phyloP scores from a whole-genome alignment of 37 sponge, comb jelly and placozoan species.

The Mnemiopsis leidyi region DNA sequence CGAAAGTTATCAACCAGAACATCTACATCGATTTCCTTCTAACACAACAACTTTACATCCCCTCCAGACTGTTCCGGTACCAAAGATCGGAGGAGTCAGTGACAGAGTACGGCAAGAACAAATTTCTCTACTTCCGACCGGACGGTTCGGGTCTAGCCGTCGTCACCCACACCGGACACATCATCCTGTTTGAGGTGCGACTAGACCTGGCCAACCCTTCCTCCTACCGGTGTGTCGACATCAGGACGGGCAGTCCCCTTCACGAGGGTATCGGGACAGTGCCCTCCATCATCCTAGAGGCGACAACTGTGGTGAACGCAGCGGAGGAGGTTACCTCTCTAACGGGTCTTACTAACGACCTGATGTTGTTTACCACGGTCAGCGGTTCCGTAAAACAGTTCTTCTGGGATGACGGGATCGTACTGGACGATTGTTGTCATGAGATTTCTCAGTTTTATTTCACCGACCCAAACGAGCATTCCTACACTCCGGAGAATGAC shows the following conservation, averaged over 20 bases:
- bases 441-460: constrained; percentile 32
- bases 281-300: constrained; percentile 28
- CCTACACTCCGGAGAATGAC: constrained; percentile 47
- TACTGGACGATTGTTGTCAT: background rate
- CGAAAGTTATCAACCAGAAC: too few relatives aligned
- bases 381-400: constrained; percentile 22
- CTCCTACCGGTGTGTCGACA: constrained; percentile 27
- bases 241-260: background rate
- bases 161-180: constrained; percentile 39
- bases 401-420: constrained; percentile 57
- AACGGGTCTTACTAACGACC: constrained; percentile 2
- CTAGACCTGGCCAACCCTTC: constrained; percentile 39
- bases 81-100: constrained; percentile 1
- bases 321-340: constrained; percentile 42
- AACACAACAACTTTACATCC: too few relatives aligned
- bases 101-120: background rate
- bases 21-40: too few relatives aligned
- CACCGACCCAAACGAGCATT: constrained; percentile 42
- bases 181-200: constrained; percentile 27
- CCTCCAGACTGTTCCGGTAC: constrained; percentile 44
- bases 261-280: constrained; percentile 4
- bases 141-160: constrained; percentile 56
- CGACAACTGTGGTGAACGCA: constrained; percentile 8
- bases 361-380: constrained; percentile 16
- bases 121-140: constrained; percentile 15